phyloP scores from a whole-genome alignment of 2,888 invertebrate species.

The Agelastica alni region DNA sequence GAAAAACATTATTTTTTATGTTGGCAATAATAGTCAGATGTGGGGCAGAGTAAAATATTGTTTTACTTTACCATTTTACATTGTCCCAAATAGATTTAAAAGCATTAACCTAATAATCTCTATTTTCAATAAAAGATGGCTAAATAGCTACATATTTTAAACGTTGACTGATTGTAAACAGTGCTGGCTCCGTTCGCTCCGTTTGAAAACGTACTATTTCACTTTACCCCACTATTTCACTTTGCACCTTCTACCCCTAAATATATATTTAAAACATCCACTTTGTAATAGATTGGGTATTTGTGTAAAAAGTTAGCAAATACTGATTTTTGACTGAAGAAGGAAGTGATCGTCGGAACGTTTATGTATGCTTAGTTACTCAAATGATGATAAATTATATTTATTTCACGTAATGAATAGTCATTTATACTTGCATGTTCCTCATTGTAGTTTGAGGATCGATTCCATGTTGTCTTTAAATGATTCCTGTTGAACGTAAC shows the following conservation, averaged over 20 bases:
- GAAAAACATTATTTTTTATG: background rate
- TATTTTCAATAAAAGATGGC: background rate
- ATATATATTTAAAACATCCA: too few species aligned
- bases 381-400: too few species aligned
- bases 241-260: too few species aligned
- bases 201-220: slow-evolving; percentile 1
- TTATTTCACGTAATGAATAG: background rate
- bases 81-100: background rate
- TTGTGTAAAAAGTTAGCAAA: too few species aligned
- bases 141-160: background rate
- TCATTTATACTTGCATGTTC: background rate
- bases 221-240: background rate
- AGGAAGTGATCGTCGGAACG: too few species aligned
- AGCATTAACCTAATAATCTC: background rate
- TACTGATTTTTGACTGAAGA: background rate
- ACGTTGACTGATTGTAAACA: background rate
- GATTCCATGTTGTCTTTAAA: background rate
- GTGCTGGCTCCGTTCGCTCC: background rate
- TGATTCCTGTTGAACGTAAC: slow-evolving; percentile 2
- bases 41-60: background rate
- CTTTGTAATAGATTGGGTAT: too few species aligned
- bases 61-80: background rate
- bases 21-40: background rate
- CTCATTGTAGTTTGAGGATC: background rate
- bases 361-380: too few species aligned